Evolutionary conservation across 2,888 invertebrate genomes (phyloP).

Genomic region (Rhaphigaster nebulosa): DNA sequence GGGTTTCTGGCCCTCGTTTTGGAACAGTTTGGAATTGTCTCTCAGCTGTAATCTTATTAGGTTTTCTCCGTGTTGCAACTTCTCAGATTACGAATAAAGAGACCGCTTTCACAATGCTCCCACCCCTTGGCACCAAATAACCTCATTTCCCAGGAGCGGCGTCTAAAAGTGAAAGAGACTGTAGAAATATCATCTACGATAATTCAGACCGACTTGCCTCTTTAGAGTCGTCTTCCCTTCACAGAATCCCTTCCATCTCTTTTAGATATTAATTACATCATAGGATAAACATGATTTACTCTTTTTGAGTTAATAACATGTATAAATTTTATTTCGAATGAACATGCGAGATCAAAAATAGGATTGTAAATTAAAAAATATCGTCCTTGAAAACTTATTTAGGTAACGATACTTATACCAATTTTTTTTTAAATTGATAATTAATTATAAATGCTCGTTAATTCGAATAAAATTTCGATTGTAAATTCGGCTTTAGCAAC

Average conservation of each 20-base stretch:
- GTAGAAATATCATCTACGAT: slow-evolving; percentile 40
- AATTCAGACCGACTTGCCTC: neutral
- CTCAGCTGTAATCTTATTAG: slow-evolving; percentile 28
- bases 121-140: slow-evolving; percentile 38
- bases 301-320: neutral
- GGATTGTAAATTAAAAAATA: no score
- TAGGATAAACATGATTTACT: neutral
- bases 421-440: no score
- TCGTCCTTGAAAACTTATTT: no score
- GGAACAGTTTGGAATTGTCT: slow-evolving; percentile 15
- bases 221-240: neutral
- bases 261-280: neutral
- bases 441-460: no score
- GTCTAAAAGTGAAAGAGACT: slow-evolving; percentile 39
- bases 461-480: no score
- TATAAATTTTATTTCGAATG: neutral
- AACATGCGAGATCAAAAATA: no score
- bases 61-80: slow-evolving; percentile 46
- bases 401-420: no score
- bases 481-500: no score
- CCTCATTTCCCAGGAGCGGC: slow-evolving; percentile 42
- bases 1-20: neutral
- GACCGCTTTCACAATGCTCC: slow-evolving; percentile 43
- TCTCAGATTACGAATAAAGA: slow-evolving; percentile 31
- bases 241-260: neutral